phyloP scores from a whole-genome alignment of 2,888 invertebrate genomes.

The Siphonodentalium dalli region DNA sequence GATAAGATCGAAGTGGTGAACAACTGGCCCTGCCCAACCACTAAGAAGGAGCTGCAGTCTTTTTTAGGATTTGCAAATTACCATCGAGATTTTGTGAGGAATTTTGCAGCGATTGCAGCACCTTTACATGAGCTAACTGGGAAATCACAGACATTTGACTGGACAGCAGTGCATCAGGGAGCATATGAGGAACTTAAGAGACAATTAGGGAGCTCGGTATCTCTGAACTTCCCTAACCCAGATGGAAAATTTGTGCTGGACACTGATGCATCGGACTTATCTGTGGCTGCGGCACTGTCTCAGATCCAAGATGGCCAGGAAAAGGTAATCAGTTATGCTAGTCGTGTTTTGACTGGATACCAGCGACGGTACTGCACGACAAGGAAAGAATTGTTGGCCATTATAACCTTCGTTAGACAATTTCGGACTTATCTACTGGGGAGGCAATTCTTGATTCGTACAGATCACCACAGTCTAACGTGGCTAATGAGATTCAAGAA shows the following conservation, averaged over 20 bases:
- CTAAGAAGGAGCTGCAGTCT: neutral
- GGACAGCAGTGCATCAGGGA: conserved; percentile 1
- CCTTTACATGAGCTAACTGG: conserved; percentile 3
- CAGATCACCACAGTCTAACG: too few species aligned
- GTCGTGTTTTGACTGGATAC: too few species aligned
- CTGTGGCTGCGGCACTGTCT: conserved; percentile 4
- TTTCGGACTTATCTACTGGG: too few species aligned
- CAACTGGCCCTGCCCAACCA: neutral
- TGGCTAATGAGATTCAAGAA: too few species aligned
- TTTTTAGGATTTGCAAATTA: neutral
- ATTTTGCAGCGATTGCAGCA: conserved; percentile 11
- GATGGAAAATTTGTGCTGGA: neutral
- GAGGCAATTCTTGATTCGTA: too few species aligned
- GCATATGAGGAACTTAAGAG: conserved; percentile 1
- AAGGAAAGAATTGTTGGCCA: too few species aligned
- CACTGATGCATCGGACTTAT: conserved; percentile 12
- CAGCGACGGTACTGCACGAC: too few species aligned
- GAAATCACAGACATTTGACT: conserved; percentile 4
- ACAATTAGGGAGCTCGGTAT: neutral
- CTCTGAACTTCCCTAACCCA: neutral
- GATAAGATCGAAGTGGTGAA: neutral
- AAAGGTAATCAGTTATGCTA: too few species aligned
- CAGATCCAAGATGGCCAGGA: conserved; percentile 9
- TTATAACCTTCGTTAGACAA: too few species aligned
- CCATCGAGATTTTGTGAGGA: conserved; percentile 12